Base-by-base conservation (phyloP, 2,113 vertebrate genomes). In the Ophiodon elongatus region DNA sequence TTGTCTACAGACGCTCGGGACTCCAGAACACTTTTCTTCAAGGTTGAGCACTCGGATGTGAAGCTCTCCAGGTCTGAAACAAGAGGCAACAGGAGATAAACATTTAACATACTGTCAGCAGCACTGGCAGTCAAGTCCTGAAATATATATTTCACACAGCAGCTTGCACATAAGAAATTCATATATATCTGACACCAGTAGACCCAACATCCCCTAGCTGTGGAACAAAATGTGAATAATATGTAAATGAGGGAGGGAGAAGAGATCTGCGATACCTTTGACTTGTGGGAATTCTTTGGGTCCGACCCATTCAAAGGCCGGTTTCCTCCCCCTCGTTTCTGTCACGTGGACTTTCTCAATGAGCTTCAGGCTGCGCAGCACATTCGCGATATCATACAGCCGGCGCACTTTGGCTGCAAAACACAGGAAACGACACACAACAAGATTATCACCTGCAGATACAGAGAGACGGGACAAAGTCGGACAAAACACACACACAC, bases 291-390 rank as follows among this genome's bases (percentile, higher is more conserved):
- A 94, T 71, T 97, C 93, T 52, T 96, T 94, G 0, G 97, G 97
- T 43, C 98, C 97, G 4, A 96, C 97, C 98, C 98, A 99, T 50
- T 97, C 96, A 68, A 99, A 99, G n/a, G 98, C 98, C n/a, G 98
- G 96, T 80, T 99, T 99, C 91, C 97, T 96, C 0, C 97, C 97
- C 73, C 96, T 95, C 81, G 97, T 96, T 50, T 99, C 98, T 0
- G 96, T 98, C 52, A 99, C 95, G 0, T 98, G 97, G 73, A 99
- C 97, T 90, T 99, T 99, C 94, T 98, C 96, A 73, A 99, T 99
- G 67, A 99, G 97, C 75, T 97, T 94, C 70, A 99, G 95, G 91
- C 98, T 99, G 79, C 96, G 97, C 68, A 99, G 96, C 73, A 99
- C 97, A 57, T 99, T 99, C 1, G 98, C 98, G 21, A 99, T 99